Base-by-base conservation (phyloP, 2,888 invertebrate species). In the Schizaphis graminum region DNA sequence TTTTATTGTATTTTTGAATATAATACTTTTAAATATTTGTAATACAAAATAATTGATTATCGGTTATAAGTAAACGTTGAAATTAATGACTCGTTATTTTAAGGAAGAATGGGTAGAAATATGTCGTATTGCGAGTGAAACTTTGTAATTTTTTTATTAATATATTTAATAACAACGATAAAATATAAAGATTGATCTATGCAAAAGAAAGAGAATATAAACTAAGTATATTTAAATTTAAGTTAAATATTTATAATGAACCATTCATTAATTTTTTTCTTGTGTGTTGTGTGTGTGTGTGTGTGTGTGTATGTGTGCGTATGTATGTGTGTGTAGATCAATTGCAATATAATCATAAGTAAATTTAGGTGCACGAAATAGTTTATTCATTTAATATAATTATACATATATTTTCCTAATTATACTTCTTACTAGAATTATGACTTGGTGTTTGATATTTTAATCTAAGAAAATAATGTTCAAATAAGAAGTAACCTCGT, bases 351-450 rank as follows among this genome's bases (percentile, higher is more conserved):
- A 88, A 92, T 44, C 26, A 49, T 86, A 47, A 47, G n/a, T 92
- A 87, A 61, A 21, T 67, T 89, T 93, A 93, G 88, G 67, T n/a
- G 88, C 92, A 93, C 92, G 28, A n/a, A 77, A 53, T 92, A 92
- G 28, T 53, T 67, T 93, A 89, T 93, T 93, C 44, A 89, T 88
- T 92, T 88, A 92, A 88, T 88, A 41, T 49, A 87, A 88, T 93
- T 88, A 93, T 89, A 92, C 41, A 77, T 89, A 61, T 91, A 44
- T 92, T 89, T 89, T 91, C 91, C 53, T 77, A 92, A 92, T 67
- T 93, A 93, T 77, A 93, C 92, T 89, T 92, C 87, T 92, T 92
- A 92, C 53, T 93, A 93, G 92, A 93, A 92, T 88, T 85, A 57
- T 92, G 53, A 93, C n/a, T 77, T 77, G 49, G 92, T 92, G 67